These are phyloP conservation scores for Ernsta delagoae DNA, from an alignment of 2,888 invertebrate species.

Conservation along the genomic window DNA sequence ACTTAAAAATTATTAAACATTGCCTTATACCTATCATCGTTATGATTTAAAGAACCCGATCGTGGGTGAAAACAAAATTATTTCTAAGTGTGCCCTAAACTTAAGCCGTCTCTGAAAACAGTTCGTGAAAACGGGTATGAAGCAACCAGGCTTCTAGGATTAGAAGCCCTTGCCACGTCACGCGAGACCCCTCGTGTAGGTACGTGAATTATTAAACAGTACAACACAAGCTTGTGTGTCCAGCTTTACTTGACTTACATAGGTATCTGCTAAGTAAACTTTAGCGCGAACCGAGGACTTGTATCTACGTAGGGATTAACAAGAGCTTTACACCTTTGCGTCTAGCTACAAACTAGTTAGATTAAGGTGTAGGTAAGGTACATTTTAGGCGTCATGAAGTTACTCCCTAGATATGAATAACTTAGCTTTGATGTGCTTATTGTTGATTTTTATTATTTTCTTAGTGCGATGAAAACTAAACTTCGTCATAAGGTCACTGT, in stretches of 20 bases:
- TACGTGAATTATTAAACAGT: conserved; percentile 57
- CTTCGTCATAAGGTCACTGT: conserved; percentile 44
- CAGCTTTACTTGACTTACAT: background rate
- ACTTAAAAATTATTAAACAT: too few species aligned
- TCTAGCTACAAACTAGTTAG: too few species aligned
- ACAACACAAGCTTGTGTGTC: background rate
- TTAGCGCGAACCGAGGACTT: background rate
- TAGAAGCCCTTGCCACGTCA: conserved; percentile 29
- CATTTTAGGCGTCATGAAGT: background rate
- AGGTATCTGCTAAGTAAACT: background rate
- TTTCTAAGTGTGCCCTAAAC: too few species aligned
- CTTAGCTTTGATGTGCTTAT: too few species aligned
- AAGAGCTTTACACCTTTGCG: too few species aligned
- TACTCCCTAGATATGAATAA: too few species aligned
- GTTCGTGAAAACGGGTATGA: too few species aligned
- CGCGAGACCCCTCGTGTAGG: conserved; percentile 34
- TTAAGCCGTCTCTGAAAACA: too few species aligned
- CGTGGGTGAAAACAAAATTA: too few species aligned
- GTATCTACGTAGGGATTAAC: background rate
- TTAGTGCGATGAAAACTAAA: conserved; percentile 39
- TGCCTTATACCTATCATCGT: too few species aligned
- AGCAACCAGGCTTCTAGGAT: conserved; percentile 22
- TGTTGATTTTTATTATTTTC: background rate
- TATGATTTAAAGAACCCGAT: too few species aligned
- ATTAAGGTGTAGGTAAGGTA: too few species aligned